A percentile compares a stretch with the other conserved stretches of the same genome.
Conservation (phyloP, 2,113 vertebrate genomes). For the Etia nguti region DNA sequence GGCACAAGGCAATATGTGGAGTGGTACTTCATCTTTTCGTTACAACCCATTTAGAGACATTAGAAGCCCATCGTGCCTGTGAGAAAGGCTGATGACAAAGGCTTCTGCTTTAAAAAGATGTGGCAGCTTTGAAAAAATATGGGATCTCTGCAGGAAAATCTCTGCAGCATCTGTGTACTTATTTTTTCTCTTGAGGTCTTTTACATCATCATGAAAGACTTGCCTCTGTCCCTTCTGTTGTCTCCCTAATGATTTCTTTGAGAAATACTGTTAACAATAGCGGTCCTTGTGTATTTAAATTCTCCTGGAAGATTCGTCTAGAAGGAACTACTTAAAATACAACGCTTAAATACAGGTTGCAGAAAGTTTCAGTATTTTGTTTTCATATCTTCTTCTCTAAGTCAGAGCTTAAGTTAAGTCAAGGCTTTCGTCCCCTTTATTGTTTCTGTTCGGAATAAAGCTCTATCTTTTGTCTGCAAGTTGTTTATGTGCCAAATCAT, state of each 20-base stretch:
- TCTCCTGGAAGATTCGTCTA: not conserved
- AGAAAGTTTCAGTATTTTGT: not conserved
- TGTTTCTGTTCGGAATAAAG: not conserved
- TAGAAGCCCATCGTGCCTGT: not conserved
- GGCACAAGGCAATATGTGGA: not conserved
- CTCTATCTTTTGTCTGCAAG: not conserved
- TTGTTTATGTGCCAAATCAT: not conserved
- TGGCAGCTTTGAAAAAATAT: not conserved
- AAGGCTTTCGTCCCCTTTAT: not conserved
- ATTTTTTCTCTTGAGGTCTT: not conserved
- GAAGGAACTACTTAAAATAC: not conserved
- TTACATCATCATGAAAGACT: not conserved
- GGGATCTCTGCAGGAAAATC: not conserved
- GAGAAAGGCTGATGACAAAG: not conserved
- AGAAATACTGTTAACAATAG: not conserved
- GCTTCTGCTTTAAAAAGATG: not conserved
- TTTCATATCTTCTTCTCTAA: not conserved
- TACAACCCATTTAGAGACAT: not conserved
- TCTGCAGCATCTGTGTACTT: not conserved
- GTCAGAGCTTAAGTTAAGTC: not conserved
- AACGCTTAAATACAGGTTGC: not conserved
- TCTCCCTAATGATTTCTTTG: not conserved
- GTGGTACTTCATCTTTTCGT: slow-evolving; percentile 1
- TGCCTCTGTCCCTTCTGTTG: not conserved
- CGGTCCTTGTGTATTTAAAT: not conserved